Evolutionary conservation across 2,113 vertebrate genomes (phyloP).

Genomic region (Ictalurus punctatus): DNA sequence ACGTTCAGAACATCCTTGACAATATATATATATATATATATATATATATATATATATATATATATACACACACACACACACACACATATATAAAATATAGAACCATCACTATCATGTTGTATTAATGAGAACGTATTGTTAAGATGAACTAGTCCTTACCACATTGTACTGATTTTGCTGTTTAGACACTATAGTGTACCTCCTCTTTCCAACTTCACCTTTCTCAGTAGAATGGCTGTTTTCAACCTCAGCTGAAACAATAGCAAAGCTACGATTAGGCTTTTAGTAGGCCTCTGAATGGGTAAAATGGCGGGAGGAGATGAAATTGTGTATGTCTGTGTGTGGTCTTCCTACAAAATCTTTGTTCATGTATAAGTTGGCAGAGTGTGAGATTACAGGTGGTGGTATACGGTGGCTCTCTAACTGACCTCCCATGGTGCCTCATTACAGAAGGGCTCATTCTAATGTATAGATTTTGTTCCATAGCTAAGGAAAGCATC

Average conservation of each 20-base stretch:
- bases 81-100: too few relatives aligned
- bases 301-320: constrained; percentile 26
- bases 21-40: too few relatives aligned
- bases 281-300: constrained; percentile 22
- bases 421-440: constrained; percentile 57
- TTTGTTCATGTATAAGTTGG: constrained; percentile 33
- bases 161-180: background rate
- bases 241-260: constrained; percentile 18
- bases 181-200: background rate
- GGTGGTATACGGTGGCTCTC: constrained; percentile 41
- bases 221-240: background rate
- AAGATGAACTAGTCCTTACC: background rate
- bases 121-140: background rate
- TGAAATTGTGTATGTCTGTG: constrained; percentile 14
- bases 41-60: too few relatives aligned
- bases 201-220: background rate
- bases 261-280: constrained; percentile 12
- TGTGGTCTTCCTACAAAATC: constrained; percentile 32
- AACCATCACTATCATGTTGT: background rate
- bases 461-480: constrained; percentile 65
- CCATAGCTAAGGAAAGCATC: constrained; percentile 61
- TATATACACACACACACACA: too few relatives aligned
- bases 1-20: background rate
- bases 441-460: constrained; percentile 58
- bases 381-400: constrained; percentile 27